A percentile compares a stretch with the other conserved stretches of the same genome.
These are phyloP conservation scores for Micromesistius poutassou DNA, from an alignment of 2,797 vertebrate species.

Conservation along the genomic window DNA sequence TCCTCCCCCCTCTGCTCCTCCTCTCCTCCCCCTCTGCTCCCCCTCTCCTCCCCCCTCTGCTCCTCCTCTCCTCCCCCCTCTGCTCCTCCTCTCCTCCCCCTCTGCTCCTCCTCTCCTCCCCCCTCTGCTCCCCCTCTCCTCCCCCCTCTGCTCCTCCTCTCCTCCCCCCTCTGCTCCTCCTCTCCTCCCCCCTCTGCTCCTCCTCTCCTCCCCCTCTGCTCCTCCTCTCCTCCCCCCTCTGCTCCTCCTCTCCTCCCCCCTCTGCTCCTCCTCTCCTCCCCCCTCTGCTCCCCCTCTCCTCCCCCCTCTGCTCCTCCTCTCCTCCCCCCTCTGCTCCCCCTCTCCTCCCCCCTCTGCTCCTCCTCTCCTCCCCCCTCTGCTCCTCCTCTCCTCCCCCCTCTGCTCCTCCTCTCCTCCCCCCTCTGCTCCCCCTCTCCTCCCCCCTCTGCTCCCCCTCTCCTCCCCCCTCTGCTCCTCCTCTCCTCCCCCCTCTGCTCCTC, in stretches of 20 bases:
- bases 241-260: conserved; percentile 74
- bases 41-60: too few species aligned
- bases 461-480: conserved; percentile 5
- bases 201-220: conserved; percentile 73
- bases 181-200: conserved; percentile 74
- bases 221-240: conserved; percentile 74
- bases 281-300: too few species aligned
- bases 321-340: too few species aligned
- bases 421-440: conserved; percentile 63
- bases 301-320: conserved; percentile 18
- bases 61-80: conserved; percentile 74
- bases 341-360: conserved; percentile 13
- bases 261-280: conserved; percentile 70
- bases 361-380: conserved; percentile 73
- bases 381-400: conserved; percentile 74
- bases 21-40: conserved; percentile 86
- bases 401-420: conserved; percentile 74
- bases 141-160: conserved; percentile 18
- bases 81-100: conserved; percentile 74
- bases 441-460: conserved; percentile 58
- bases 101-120: conserved; percentile 70
- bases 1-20: conserved; percentile 73
- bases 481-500: conserved; percentile 8
- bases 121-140: too few species aligned
- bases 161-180: conserved; percentile 72